A percentile compares a stretch with the other conserved stretches of the same genome.
Evolutionary conservation across 2,113 vertebrate species (phyloP).

Genomic region (Chauna torquata): DNA sequence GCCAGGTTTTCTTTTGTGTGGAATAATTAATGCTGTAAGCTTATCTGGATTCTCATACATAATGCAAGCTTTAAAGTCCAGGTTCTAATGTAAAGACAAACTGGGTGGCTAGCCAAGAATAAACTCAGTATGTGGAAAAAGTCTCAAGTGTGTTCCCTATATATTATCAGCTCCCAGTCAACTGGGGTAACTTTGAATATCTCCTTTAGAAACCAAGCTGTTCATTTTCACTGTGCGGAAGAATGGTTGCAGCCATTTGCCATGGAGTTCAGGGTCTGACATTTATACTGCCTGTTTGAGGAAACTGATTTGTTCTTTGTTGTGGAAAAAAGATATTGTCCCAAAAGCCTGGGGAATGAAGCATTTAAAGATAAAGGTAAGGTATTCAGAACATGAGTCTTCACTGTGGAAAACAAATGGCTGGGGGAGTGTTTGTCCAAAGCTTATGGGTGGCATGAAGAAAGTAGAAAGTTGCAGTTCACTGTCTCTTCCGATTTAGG

Average conservation of each 20-base stretch:
- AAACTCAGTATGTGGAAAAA: slow-evolving; percentile 51
- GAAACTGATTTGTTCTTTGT: neutral
- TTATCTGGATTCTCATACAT: slow-evolving; percentile 79
- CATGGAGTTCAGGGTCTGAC: neutral
- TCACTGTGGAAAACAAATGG: neutral
- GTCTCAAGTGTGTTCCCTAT: slow-evolving; percentile 20
- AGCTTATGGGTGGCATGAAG: neutral
- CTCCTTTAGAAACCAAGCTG: neutral
- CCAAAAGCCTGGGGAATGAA: neutral
- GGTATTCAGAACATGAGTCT: neutral
- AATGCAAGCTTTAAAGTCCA: slow-evolving; percentile 68
- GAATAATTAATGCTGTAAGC: slow-evolving; percentile 75
- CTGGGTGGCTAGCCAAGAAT: slow-evolving; percentile 34
- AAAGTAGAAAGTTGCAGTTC: neutral
- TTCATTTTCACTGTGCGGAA: neutral
- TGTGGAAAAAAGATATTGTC: neutral
- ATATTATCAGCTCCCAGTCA: slow-evolving; percentile 11
- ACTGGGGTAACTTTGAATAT: neutral
- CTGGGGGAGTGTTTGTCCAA: neutral
- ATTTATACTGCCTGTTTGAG: neutral
- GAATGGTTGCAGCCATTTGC: neutral
- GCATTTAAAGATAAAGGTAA: slow-evolving; percentile 1
- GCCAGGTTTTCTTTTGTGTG: slow-evolving; percentile 71
- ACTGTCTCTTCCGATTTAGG: neutral
- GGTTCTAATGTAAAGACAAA: slow-evolving; percentile 47